Base-by-base conservation (phyloP, 2,888 invertebrate genomes). In the Glaucopsyche alexis region DNA sequence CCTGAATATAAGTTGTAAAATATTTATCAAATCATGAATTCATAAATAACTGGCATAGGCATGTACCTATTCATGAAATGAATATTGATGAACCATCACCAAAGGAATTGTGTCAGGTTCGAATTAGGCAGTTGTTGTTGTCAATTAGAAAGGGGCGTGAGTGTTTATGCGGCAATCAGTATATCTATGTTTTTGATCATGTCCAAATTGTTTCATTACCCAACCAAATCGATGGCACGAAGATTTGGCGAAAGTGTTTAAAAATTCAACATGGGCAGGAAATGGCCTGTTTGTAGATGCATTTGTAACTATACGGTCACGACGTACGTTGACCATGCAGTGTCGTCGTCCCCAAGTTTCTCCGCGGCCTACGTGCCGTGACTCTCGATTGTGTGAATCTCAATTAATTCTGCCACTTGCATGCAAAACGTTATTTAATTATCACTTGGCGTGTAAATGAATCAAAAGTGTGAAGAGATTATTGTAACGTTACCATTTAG, bases 201-300 rank as follows among this genome's bases (percentile, higher is more conserved):
- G 42, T 66, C n/a, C 7, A 66, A 66, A 7, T 16, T 42, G 38
- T 40, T 16, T 42, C 16, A 29, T 42, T 42, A 40, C n/a, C 40
- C 29, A 66, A 66, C 16, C 42, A 42, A 65, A 72, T 67, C n/a
- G 38, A 65, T 40, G 42, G 42, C 52, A 64, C 60, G 16, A 77
- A 77, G 69, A 70, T 79, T 78, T 66, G 78, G 79, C 76, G 81
- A 81, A 81, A 81, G 82, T 82, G 81, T 81, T 84, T 84, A 79
- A 84, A 83, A 81, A 84, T 85, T 84, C 81, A 77, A 75, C 79
- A 80, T 82, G 78, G 82, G 76, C 87, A 87, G 88, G 87, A 88
- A 88, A 82, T 84, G 86, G 79, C 85, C 88, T 79, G 82, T 80
- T 84, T 82, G 81, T 87, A 79, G 87, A 87, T 84, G 83, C 82